A percentile compares a stretch with the other conserved stretches of the same genome.
Evolutionary conservation across 2,888 invertebrate species (phyloP).

Genomic region (Drosophila dives): DNA sequence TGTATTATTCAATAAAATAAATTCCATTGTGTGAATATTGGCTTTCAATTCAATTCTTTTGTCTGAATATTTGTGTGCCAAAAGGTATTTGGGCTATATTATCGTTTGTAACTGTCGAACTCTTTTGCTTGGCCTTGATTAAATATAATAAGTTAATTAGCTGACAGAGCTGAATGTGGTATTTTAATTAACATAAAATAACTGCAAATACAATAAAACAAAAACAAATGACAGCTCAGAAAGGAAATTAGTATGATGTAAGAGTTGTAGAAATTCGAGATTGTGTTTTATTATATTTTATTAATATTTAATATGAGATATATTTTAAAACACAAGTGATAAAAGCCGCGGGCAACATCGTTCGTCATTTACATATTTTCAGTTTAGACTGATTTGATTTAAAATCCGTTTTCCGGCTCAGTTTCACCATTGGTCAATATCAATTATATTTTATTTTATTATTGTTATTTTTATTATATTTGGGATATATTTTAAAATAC

Average conservation of each 20-base stretch:
- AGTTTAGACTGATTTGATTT: conserved; percentile 12
- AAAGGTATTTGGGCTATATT: conserved; percentile 23
- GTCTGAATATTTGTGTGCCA: conserved; percentile 26
- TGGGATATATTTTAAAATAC: conserved; percentile 25
- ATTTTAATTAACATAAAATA: conserved; percentile 5
- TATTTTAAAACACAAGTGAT: conserved; percentile 26
- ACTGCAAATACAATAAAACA: conserved; percentile 33
- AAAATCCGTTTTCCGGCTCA: conserved; percentile 50
- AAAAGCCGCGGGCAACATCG: too few species aligned
- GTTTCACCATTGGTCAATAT: conserved; percentile 58
- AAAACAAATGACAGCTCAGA: conserved; percentile 25
- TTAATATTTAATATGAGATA: not conserved
- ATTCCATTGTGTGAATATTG: conserved; percentile 31
- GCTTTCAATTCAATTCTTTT: conserved; percentile 30
- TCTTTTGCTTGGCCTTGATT: conserved; percentile 59
- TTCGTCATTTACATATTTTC: conserved; percentile 37
- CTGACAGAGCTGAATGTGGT: not conserved
- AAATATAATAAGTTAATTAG: conserved; percentile 28
- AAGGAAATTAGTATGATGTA: conserved; percentile 52
- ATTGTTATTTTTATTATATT: conserved; percentile 10
- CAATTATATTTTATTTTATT: too few species aligned
- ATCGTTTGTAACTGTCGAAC: conserved; percentile 62
- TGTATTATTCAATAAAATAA: conserved; percentile 50
- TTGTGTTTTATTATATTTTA: conserved; percentile 19
- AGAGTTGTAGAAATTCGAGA: conserved; percentile 19